Evolutionary conservation across 92 coral and sea anemone species (phyloP).

Genomic region (Zoanthus sansibaricus): DNA sequence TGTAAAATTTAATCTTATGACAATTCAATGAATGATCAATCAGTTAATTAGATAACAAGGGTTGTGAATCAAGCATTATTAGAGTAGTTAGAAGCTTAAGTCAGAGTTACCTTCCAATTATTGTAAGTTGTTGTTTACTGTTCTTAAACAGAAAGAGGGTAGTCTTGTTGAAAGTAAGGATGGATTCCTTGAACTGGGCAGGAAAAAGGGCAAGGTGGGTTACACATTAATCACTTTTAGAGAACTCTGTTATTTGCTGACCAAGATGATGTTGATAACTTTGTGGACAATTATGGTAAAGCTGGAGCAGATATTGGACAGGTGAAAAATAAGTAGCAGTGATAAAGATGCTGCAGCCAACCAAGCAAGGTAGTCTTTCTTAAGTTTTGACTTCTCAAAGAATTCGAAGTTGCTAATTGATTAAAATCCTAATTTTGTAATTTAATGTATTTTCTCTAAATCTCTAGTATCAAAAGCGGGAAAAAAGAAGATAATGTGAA

Average conservation of each 20-base stretch:
- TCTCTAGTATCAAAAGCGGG: neutral
- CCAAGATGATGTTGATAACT: constrained; percentile 69
- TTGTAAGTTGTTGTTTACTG: neutral
- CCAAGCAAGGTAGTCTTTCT: neutral
- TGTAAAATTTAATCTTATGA: neutral
- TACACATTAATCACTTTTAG: constrained; percentile 48
- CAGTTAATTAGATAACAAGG: neutral
- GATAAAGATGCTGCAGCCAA: neutral
- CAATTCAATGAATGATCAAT: neutral
- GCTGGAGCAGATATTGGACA: constrained; percentile 58
- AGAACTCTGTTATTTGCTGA: constrained; percentile 64
- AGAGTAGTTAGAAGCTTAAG: neutral
- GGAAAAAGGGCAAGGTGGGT: constrained; percentile 63
- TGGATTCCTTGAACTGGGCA: constrained; percentile 64
- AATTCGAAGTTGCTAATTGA: neutral
- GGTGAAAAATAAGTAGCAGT: constrained; percentile 25
- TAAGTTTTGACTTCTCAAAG: neutral
- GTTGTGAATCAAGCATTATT: neutral
- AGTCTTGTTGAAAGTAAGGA: constrained; percentile 64
- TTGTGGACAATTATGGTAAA: constrained; percentile 65
- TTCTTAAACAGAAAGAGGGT: constrained; percentile 51
- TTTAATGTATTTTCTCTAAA: neutral
- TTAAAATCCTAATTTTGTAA: neutral
- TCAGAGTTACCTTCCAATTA: neutral
- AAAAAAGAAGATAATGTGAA: neutral